These are phyloP conservation scores for Dipus sagitta DNA, from an alignment of 2,797 vertebrate genomes.

Conservation along the genomic window DNA sequence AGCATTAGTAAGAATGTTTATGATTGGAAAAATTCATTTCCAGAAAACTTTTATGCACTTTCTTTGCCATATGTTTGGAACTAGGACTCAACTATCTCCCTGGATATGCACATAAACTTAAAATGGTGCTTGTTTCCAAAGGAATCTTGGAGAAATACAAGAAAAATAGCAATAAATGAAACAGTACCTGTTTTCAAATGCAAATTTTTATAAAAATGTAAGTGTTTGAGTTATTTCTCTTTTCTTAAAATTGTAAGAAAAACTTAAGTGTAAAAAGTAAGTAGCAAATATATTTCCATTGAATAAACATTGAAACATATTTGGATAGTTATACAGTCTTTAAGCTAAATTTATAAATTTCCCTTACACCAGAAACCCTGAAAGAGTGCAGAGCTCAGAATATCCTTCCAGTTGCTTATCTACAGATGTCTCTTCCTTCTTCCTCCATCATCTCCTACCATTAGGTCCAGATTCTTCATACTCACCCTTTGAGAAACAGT, in stretches of 20 bases:
- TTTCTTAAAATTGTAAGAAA: conserved; percentile 14
- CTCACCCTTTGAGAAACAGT: not conserved
- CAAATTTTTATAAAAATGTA: conserved; percentile 5
- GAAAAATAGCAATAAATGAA: conserved; percentile 59
- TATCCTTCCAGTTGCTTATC: not conserved
- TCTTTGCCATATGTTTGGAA: conserved; percentile 74
- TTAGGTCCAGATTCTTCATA: not conserved
- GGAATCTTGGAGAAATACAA: conserved; percentile 67
- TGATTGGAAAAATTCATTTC: conserved; percentile 73
- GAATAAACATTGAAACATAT: not conserved
- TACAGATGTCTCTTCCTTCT: not conserved
- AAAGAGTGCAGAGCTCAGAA: not conserved
- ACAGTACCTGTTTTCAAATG: conserved; percentile 30
- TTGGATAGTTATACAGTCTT: not conserved
- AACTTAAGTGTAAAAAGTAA: conserved; percentile 44
- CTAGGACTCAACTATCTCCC: conserved; percentile 49
- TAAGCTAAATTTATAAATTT: conserved; percentile 6
- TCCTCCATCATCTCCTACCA: not conserved
- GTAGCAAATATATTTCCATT: not conserved
- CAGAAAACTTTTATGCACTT: conserved; percentile 66
- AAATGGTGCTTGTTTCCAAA: conserved; percentile 59
- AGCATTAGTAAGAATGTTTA: conserved; percentile 71
- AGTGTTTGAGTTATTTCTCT: conserved; percentile 32
- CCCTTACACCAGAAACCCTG: not conserved
- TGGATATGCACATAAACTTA: conserved; percentile 3